A percentile compares a stretch with the other conserved stretches of the same genome.
Conservation (phyloP, 2,888 invertebrate species). For the Brachyopa scutellaris region DNA sequence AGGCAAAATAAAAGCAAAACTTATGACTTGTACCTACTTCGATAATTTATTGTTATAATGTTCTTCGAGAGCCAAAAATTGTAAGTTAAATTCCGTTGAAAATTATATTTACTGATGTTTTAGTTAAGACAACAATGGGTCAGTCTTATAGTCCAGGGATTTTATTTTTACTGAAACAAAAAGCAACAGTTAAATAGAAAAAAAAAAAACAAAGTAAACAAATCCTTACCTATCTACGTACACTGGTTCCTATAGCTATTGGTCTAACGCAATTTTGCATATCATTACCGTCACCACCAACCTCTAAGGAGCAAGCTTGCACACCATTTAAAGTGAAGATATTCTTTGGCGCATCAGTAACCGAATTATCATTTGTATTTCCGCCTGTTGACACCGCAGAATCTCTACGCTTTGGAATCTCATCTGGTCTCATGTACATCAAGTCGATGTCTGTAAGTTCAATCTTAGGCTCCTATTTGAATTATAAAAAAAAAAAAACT, state of each 20-base stretch:
- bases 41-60: slow-evolving; percentile 21
- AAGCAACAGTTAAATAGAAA: neutral
- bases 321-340: neutral
- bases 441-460: slow-evolving; percentile 80
- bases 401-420: slow-evolving; percentile 65
- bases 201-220: neutral
- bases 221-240: neutral
- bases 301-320: slow-evolving; percentile 10
- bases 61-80: slow-evolving; percentile 23
- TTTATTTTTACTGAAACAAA: slow-evolving; percentile 50
- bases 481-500: slow-evolving; percentile 1
- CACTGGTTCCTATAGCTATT: slow-evolving; percentile 29
- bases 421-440: slow-evolving; percentile 78
- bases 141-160: slow-evolving; percentile 50
- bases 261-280: slow-evolving; percentile 1
- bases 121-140: slow-evolving; percentile 30
- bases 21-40: too few relatives aligned
- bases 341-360: neutral
- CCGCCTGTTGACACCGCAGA: neutral
- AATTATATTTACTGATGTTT: slow-evolving; percentile 38
- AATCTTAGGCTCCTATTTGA: slow-evolving; percentile 78
- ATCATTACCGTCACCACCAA: neutral
- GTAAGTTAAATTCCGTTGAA: slow-evolving; percentile 30
- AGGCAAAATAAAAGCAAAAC: neutral
- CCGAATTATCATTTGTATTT: neutral